These are phyloP conservation scores for Crotalus tigris DNA, from an alignment of 2,113 vertebrate species.

Conservation along the genomic window DNA sequence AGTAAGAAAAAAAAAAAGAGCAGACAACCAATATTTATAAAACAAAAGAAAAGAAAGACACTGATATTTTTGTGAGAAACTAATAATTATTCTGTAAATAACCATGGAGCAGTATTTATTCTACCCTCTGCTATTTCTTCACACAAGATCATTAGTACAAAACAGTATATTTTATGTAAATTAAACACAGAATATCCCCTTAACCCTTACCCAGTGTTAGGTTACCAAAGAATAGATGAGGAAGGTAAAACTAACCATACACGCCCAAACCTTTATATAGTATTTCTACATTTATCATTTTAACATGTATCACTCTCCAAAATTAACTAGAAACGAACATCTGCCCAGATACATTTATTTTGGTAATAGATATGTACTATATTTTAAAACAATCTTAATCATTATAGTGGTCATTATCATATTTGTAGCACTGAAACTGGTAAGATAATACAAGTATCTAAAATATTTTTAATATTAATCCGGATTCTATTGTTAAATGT, in stretches of 20 bases:
- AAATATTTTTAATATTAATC: background rate
- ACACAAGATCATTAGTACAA: background rate
- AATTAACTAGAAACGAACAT: background rate
- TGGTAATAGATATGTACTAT: background rate
- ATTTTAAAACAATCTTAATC: background rate
- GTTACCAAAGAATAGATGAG: background rate
- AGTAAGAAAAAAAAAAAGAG: background rate
- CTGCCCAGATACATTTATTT: background rate
- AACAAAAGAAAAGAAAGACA: background rate
- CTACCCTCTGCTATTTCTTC: background rate
- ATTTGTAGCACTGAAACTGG: background rate
- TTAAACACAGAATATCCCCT: background rate
- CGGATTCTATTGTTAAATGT: background rate
- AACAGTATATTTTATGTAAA: background rate
- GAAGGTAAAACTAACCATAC: background rate
- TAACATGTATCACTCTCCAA: background rate
- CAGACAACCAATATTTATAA: background rate
- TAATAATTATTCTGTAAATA: background rate
- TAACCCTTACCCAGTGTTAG: background rate
- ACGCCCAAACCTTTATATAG: background rate
- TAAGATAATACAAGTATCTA: background rate
- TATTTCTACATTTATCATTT: background rate
- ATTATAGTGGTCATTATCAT: background rate
- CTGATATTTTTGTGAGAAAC: background rate
- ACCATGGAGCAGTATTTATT: background rate